Evolutionary conservation across 2,113 vertebrate species (phyloP).

Genomic region (Oncorhynchus kisutch): DNA sequence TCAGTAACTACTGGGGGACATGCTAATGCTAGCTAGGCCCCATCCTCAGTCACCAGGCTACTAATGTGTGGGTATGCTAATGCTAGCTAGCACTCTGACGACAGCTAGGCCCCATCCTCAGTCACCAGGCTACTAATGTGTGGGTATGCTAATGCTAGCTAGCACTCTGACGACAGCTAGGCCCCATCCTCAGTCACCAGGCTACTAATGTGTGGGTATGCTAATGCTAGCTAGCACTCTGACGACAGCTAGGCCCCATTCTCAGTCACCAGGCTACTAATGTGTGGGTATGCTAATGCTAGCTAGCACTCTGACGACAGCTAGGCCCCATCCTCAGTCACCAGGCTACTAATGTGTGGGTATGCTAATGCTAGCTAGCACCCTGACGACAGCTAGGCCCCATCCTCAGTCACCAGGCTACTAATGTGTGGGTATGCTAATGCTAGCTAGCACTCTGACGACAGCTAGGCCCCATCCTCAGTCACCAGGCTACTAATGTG

Average conservation of each 20-base stretch:
- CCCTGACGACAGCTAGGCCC: too few relatives aligned
- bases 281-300: constrained; percentile 29
- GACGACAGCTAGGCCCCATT: too few relatives aligned
- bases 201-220: constrained; percentile 14
- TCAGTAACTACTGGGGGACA: constrained; percentile 4
- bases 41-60: too few relatives aligned
- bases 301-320: constrained; percentile 12
- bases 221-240: constrained; percentile 44
- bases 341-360: too few relatives aligned
- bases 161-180: neutral
- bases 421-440: too few relatives aligned
- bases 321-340: too few relatives aligned
- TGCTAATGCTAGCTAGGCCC: constrained; percentile 44
- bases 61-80: neutral
- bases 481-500: too few relatives aligned
- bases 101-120: neutral
- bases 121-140: neutral
- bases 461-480: too few relatives aligned
- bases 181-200: neutral
- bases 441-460: too few relatives aligned
- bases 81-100: neutral
- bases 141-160: constrained; percentile 29
- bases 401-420: too few relatives aligned
- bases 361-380: too few relatives aligned
- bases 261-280: too few relatives aligned